Base-by-base conservation (phyloP, 2,888 invertebrate species). In the Drosophila parthenogenetica region DNA sequence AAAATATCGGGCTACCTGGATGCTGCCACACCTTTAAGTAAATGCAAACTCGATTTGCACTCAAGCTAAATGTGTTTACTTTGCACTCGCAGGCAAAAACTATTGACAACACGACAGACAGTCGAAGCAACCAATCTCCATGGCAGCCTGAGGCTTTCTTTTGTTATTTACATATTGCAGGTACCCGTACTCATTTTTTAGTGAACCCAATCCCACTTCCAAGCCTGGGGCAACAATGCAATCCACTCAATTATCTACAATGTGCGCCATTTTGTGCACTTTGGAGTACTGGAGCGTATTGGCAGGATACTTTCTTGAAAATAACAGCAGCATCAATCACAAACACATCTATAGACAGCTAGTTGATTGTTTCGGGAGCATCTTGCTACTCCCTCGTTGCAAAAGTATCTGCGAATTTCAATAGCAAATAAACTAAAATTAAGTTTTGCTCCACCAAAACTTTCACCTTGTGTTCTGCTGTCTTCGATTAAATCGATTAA, bases 401-500 rank as follows among this genome's bases (percentile, higher is more conserved):
- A 63, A 19, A 19, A 37, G 37, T 35, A 55, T 22, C 58, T 50
- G 42, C 37, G 57, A 55, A 84, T 71, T 73, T 81, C 70, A 67
- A 81, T 79, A 73, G 76, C 57, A 81, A 84, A 76, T 71, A 81
- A 71, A 76, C 69, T 73, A 59, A 68, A 72, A 72, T 69, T 58
- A 73, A 79, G 53, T 73, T 87, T 62, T 50, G 37, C 39, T 39
- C 40, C 37, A 50, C 66, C 35, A 35, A 62, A 84, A 58, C 60
- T 73, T 76, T 72, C 13, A 13, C 42, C 55, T 57, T 60, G 54
- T 60, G 32, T 42, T 71, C 49, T 59, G 29, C 63, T 65, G 54
- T 63, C 68, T 87, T 81, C 73, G 87, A 89, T 85, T 85, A 87
- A 85, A 85, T 87, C 87, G 89, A 89, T 85, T 85, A 85, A 87